These are phyloP conservation scores for Tachystola acroxantha DNA, from an alignment of 2,888 invertebrate genomes.

Conservation along the genomic window DNA sequence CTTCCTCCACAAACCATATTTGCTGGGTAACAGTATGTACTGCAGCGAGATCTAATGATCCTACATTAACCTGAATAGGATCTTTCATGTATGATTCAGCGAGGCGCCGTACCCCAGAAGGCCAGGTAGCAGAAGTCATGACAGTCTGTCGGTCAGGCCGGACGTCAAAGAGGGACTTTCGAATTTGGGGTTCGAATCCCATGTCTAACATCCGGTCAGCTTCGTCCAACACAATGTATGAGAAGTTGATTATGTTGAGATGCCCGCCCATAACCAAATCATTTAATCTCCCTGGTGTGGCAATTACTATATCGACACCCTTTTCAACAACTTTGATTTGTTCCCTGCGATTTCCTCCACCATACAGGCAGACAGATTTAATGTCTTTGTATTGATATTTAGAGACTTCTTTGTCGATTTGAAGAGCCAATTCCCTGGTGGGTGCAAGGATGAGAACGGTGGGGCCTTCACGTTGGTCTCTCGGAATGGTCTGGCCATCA, in stretches of 20 bases:
- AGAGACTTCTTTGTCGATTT: slow-evolving; percentile 93
- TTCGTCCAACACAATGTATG: slow-evolving; percentile 95
- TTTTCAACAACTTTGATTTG: slow-evolving; percentile 85
- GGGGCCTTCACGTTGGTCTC: slow-evolving; percentile 86
- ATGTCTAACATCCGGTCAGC: slow-evolving; percentile 93
- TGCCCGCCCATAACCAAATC: slow-evolving; percentile 88
- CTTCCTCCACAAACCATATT: slow-evolving; percentile 85
- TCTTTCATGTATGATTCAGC: slow-evolving; percentile 93
- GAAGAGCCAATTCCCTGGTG: slow-evolving; percentile 94
- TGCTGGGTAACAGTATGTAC: slow-evolving; percentile 92
- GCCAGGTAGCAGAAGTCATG: slow-evolving; percentile 99
- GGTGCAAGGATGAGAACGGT: slow-evolving; percentile 94
- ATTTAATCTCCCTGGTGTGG: slow-evolving; percentile 95
- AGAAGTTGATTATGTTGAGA: slow-evolving; percentile 87
- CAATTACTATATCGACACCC: slow-evolving; percentile 97
- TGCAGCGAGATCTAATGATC: slow-evolving; percentile 92
- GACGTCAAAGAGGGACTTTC: slow-evolving; percentile 87
- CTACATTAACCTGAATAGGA: slow-evolving; percentile 94
- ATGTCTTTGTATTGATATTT: slow-evolving; percentile 95
- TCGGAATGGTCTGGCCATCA: slow-evolving; percentile 88
- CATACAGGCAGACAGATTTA: slow-evolving; percentile 93
- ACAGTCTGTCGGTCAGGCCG: slow-evolving; percentile 95
- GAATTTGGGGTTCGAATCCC: slow-evolving; percentile 93
- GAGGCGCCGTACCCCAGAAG: slow-evolving; percentile 88
- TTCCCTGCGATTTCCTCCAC: slow-evolving; percentile 89